Evolutionary conservation across 2,113 vertebrate genomes (phyloP).

Genomic region (Tympanuchus pallidicinctus): DNA sequence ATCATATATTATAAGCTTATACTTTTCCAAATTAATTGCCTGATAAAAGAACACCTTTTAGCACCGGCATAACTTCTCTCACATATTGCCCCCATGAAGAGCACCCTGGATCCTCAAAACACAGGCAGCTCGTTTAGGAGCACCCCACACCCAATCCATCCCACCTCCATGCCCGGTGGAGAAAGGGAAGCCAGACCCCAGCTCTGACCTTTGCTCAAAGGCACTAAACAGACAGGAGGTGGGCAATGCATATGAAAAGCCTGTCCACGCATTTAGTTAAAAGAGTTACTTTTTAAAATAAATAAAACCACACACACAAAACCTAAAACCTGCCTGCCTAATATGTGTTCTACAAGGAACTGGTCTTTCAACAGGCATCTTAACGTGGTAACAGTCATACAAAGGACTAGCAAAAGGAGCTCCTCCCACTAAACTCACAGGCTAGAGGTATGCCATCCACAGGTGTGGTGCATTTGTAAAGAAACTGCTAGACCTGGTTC

Average conservation of each 20-base stretch:
- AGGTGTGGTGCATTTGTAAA: neutral
- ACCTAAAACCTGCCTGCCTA: neutral
- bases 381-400: neutral
- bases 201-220: neutral
- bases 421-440: fast-evolving
- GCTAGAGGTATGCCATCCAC: fast-evolving
- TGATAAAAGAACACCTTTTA: neutral
- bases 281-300: fast-evolving
- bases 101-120: neutral
- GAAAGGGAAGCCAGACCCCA: neutral
- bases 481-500: neutral
- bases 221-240: neutral
- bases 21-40: neutral
- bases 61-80: slow-evolving; percentile 35
- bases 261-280: neutral
- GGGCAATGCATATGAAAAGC: neutral
- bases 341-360: neutral
- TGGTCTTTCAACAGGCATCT: neutral
- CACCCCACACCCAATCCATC: neutral
- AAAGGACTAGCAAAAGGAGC: neutral
- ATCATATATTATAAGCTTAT: neutral
- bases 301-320: no score
- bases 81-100: neutral
- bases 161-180: neutral
- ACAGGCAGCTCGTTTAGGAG: neutral